Evolutionary conservation across 1,140 invertebrate genomes (phyloP).

Genomic region (Idris sp.): DNA sequence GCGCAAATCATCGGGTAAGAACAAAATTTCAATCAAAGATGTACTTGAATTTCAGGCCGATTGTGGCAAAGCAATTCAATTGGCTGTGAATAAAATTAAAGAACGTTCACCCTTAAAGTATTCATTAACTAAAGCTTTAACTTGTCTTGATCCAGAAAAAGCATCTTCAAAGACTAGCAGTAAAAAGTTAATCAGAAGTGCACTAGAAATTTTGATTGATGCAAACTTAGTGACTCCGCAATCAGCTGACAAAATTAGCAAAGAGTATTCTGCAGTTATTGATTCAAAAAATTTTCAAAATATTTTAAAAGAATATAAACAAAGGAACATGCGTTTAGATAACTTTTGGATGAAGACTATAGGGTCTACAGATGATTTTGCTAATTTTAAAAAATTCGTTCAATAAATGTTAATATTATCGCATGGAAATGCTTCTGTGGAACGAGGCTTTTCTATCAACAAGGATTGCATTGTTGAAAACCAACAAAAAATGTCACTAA

Average conservation of each 20-base stretch:
- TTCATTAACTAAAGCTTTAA: constrained; percentile 1
- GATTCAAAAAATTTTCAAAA: constrained; percentile 4
- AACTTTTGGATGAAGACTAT: constrained; percentile 16
- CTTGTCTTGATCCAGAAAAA: constrained; percentile 22
- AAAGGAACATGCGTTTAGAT: constrained; percentile 15
- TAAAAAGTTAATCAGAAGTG: constrained; percentile 3
- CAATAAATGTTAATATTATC: constrained; percentile 25
- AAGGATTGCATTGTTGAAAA: constrained; percentile 57
- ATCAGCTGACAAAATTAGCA: constrained; percentile 12
- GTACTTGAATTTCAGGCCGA: constrained; percentile 9
- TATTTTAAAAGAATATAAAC: not conserved
- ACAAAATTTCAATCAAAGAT: constrained; percentile 17
- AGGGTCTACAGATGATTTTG: not conserved
- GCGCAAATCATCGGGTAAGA: constrained; percentile 6
- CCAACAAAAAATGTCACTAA: constrained; percentile 44
- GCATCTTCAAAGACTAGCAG: not conserved
- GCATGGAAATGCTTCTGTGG: constrained; percentile 53
- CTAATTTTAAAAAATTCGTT: constrained; percentile 15
- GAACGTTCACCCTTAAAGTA: constrained; percentile 40
- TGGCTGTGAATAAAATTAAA: constrained; percentile 17
- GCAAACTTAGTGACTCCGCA: not conserved
- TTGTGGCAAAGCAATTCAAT: constrained; percentile 12
- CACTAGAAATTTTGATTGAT: constrained; percentile 14
- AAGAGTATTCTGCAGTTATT: constrained; percentile 12
- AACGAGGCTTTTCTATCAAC: constrained; percentile 60